Evolutionary conservation across 2,113 vertebrate species (phyloP), one percentile per base, ranked within the genome.

Genomic region (Dicrurus megarhynchus): DNA sequence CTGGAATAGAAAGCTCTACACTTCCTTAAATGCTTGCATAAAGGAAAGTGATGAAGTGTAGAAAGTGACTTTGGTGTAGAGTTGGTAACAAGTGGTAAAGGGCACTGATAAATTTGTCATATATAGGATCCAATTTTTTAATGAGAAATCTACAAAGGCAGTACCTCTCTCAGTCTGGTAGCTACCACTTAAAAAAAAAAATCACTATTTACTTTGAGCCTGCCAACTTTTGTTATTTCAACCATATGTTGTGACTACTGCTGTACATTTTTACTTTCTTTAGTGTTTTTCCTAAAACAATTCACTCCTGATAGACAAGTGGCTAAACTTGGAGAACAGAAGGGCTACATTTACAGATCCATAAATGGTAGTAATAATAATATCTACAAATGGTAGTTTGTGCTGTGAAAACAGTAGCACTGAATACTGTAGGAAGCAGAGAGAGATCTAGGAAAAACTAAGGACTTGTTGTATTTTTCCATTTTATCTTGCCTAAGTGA

Each of bases 401-500:
- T 81, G 64, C 39, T 57, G 21, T 90, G 82, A 73, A 65, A 88
- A 65, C 44, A 55, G 46, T 47, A 77, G 17, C 67, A 53, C 17
- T 82, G 60, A 74, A 56, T 59, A 52, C 24, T 73, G 57, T 20
- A 80, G 32, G 19, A 95, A 95, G 46, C 52, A 73, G 24, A 42
- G 70, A 35, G 28, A 70, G 24, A 68, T 64, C 76, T 90, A 75
- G 57, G 41, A 86, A 94, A 87, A 97, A 41, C n/a, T 87, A 86
- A 86, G 42, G 8, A 71, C 86, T 94, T 94, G 68, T 95, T 94
- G 49, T 83, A 44, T 96, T 95, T 94, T 86, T 97, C 63, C 55
- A 71, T 89, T 96, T 96, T 96, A 84, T 96, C 94, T 86, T 91
- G 75, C 47, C 49, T 91, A 27, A 90, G 81, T 92, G 91, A 89